Conservation (phyloP, 2,888 invertebrate species). For the Erannis defoliaria region DNA sequence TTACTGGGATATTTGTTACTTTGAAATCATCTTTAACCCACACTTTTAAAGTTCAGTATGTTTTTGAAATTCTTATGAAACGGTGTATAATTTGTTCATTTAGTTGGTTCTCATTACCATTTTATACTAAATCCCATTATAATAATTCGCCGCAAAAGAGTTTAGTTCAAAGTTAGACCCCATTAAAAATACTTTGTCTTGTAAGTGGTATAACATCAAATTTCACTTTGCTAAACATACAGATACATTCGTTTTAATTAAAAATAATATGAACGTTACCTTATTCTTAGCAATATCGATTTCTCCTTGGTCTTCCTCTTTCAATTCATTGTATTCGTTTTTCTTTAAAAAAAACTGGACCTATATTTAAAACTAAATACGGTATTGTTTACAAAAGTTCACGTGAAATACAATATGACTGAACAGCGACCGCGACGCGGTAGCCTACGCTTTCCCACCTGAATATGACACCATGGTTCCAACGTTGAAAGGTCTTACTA, state of each 20-base stretch:
- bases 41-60: constrained; percentile 5
- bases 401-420: constrained; percentile 79
- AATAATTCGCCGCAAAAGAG: background rate
- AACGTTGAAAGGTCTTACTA: constrained; percentile 67
- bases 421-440: constrained; percentile 82
- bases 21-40: constrained; percentile 9
- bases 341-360: constrained; percentile 48
- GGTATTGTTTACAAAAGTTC: constrained; percentile 76
- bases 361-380: constrained; percentile 64
- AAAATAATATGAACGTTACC: background rate
- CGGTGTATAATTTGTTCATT: constrained; percentile 11
- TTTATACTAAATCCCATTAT: background rate
- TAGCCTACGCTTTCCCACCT: constrained; percentile 85
- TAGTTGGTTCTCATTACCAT: constrained; percentile 8
- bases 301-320: background rate
- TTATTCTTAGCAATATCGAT: background rate
- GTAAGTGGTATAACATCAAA: no score
- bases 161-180: background rate
- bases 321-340: no score
- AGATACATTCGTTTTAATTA: no score
- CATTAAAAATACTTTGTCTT: no score
- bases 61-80: constrained; percentile 9
- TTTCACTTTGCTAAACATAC: no score
- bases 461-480: constrained; percentile 78
- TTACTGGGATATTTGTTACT: constrained; percentile 3